Evolutionary conservation across 2,888 invertebrate species (phyloP).

Genomic region (Amphipoea lucens): DNA sequence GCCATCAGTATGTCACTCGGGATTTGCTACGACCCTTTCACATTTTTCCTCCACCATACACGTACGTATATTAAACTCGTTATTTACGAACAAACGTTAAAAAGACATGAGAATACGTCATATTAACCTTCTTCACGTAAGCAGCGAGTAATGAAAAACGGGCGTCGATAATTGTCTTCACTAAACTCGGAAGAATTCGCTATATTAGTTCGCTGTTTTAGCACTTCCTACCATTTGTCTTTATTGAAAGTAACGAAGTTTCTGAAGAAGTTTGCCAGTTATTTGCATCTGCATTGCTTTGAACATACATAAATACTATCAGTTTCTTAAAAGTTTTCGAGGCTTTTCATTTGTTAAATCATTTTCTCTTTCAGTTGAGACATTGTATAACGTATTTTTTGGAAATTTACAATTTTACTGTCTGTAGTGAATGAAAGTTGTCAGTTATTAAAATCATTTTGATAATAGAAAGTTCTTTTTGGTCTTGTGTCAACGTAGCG

Average conservation of each 20-base stretch:
- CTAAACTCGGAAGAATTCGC: slow-evolving; percentile 13
- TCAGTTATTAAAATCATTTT: not conserved
- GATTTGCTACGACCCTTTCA: slow-evolving; percentile 55
- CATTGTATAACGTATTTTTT: not conserved
- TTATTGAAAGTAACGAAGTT: slow-evolving; percentile 33
- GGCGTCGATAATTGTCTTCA: slow-evolving; percentile 20
- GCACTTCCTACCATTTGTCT: slow-evolving; percentile 27
- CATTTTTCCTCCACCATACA: slow-evolving; percentile 43
- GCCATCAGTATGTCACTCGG: slow-evolving; percentile 50
- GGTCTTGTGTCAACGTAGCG: not conserved
- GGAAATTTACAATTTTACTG: not conserved
- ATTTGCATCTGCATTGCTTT: slow-evolving; percentile 35
- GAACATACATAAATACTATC: slow-evolving; percentile 1
- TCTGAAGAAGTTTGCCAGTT: slow-evolving; percentile 5
- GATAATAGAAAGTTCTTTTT: not conserved
- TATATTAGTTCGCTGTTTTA: slow-evolving; percentile 14
- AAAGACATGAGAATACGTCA: slow-evolving; percentile 28
- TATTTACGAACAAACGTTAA: slow-evolving; percentile 54
- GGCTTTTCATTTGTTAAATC: slow-evolving; percentile 4
- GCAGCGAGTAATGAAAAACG: slow-evolving; percentile 34
- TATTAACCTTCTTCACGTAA: slow-evolving; percentile 36
- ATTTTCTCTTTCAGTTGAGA: slow-evolving; percentile 5
- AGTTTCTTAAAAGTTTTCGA: slow-evolving; percentile 11
- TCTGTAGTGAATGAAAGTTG: not conserved
- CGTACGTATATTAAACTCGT: slow-evolving; percentile 54